Base-by-base conservation (phyloP, 2,797 vertebrate species). In the Acipenser oxyrinchus region DNA sequence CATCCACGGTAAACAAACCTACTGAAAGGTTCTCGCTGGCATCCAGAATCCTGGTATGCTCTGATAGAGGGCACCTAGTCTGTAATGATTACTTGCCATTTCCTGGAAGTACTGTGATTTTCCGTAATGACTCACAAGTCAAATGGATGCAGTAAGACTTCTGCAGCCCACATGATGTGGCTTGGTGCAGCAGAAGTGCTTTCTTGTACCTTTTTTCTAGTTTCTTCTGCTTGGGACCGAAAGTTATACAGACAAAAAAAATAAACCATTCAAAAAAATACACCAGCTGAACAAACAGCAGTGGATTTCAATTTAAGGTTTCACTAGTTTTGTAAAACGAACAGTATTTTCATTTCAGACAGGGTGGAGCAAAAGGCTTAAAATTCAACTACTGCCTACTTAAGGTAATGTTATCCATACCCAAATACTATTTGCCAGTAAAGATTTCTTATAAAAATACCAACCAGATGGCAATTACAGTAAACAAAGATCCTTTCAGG, bases 391-490 rank as follows among this genome's bases (percentile, higher is more conserved):
- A 18, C 12, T 62, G 60, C 60, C 18, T 62, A n/a, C 18, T 23
- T 15, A 48, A 9, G 6, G 12, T 62, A n/a, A 12, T 60, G 11
- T 12, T 13, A 8, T 55, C 53, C 53, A 55, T n/a, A 55, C n/a
- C n/a, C n/a, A 55, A 55, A 10, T 10, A 55, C 6, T 60, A 53
- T 53, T 60, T 62, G 7, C 6, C 15, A 37, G 60, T 15, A 62
- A 18, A 18, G 15, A 62, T 37, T 62, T 23, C 18, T 8, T 6
- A 59, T 11, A 37, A 18, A 13, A 61, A 50, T 51, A 10, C 58
- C 15, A 15, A 12, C 37, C 66, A 69, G 64, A 69, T 69, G 68
- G 63, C n/a, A 37, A 51, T 49, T 8, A 51, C 6, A 48, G 48
- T 49, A 10, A 23, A 53, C 23, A 51, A n/a, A 8, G 15, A 10